phyloP scores from a whole-genome alignment of 2,888 invertebrate genomes.

The Himalopsyche kuldschensis region DNA sequence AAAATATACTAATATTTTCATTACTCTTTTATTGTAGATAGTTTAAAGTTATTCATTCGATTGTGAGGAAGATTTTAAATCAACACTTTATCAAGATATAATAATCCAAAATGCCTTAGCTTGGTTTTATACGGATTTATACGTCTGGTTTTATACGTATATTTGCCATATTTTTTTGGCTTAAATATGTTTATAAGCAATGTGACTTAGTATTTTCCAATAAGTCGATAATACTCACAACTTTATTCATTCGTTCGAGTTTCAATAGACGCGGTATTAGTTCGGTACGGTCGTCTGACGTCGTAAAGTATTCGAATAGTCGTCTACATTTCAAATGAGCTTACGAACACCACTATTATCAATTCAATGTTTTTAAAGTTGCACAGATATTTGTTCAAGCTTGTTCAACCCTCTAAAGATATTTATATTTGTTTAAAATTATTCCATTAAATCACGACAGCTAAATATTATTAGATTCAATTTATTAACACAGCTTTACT shows the following conservation, averaged over 20 bases:
- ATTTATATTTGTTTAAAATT: neutral
- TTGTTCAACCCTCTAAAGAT: neutral
- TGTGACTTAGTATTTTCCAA: neutral
- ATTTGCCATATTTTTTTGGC: too few species aligned
- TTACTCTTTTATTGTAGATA: too few species aligned
- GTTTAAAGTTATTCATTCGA: too few species aligned
- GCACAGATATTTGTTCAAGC: neutral
- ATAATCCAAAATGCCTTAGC: too few species aligned
- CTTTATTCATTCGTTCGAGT: neutral
- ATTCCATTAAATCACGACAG: too few species aligned
- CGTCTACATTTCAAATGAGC: slow-evolving; percentile 3
- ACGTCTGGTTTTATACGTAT: too few species aligned
- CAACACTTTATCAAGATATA: too few species aligned
- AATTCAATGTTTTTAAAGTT: neutral
- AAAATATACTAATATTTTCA: too few species aligned
- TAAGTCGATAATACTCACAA: neutral
- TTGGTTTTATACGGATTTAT: too few species aligned
- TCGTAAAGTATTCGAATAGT: neutral
- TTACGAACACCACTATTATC: neutral
- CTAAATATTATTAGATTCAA: too few species aligned
- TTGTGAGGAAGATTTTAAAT: too few species aligned
- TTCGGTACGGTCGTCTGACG: neutral
- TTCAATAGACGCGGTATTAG: neutral
- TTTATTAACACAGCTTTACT: too few species aligned
- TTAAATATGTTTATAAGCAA: neutral